Percentiles rank a stretch among this genome's conserved stretches.
Evolutionary conservation across 2,113 vertebrate species (phyloP).

Genomic region (Triplophysa rosa): DNA sequence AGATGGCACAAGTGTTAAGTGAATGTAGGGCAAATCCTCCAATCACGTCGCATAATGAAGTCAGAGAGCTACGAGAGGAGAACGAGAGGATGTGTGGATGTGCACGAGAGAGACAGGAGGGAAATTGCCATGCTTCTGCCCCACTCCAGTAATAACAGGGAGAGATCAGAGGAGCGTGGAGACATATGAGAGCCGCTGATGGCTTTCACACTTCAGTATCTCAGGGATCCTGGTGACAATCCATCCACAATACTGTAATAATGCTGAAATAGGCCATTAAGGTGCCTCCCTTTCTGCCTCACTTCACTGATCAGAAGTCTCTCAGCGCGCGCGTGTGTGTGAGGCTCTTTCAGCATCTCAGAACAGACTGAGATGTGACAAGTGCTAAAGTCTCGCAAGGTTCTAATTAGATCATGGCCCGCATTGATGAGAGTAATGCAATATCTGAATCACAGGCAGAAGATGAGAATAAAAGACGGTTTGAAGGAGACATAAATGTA

Average conservation of each 20-base stretch:
- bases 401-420: constrained; percentile 35
- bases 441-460: constrained; percentile 1
- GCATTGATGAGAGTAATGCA: constrained; percentile 28
- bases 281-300: not conserved
- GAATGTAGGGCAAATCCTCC: constrained; percentile 52
- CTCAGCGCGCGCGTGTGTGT: constrained; percentile 10
- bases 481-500: not conserved
- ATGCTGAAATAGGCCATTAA: constrained; percentile 45
- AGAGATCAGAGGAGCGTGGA: constrained; percentile 27
- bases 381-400: constrained; percentile 8
- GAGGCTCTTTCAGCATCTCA: constrained; percentile 13
- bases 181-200: constrained; percentile 22
- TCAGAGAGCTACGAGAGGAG: constrained; percentile 40
- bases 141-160: constrained; percentile 28
- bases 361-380: constrained; percentile 20
- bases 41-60: constrained; percentile 58
- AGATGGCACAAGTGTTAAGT: constrained; percentile 45
- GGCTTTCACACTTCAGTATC: constrained; percentile 53
- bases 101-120: constrained; percentile 5
- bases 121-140: constrained; percentile 9
- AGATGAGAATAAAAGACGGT: not conserved
- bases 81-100: constrained; percentile 6
- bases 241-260: constrained; percentile 61
- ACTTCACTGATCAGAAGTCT: constrained; percentile 22
- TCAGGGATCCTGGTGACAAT: constrained; percentile 49